Percentiles rank a stretch among this genome's conserved stretches.
Conservation (phyloP, 2,113 vertebrate species). For the Hypomesus transpacificus region DNA sequence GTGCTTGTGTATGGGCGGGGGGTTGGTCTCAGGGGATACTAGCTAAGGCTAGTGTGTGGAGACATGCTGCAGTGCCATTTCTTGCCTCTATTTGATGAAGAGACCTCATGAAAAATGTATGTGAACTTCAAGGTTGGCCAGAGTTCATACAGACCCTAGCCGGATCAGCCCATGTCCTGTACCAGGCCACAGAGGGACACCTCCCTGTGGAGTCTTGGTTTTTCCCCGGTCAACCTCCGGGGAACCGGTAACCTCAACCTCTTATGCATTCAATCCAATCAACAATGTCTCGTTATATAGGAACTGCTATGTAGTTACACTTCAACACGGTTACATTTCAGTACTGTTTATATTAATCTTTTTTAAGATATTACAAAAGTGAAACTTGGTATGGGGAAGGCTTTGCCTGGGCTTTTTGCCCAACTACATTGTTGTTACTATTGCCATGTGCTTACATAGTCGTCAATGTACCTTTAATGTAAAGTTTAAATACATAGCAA, state of each 20-base stretch:
- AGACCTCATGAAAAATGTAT: conserved; percentile 71
- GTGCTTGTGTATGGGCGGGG: conserved; percentile 22
- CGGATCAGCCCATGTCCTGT: neutral
- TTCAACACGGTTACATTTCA: neutral
- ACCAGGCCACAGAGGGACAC: neutral
- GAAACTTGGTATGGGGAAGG: too few relatives aligned
- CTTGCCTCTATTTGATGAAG: conserved; percentile 59
- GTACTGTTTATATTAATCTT: neutral
- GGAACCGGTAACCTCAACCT: too few relatives aligned
- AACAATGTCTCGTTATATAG: neutral
- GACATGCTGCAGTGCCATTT: conserved; percentile 48
- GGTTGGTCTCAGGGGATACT: conserved; percentile 52
- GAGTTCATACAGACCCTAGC: conserved; percentile 58
- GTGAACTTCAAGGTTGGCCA: conserved; percentile 63
- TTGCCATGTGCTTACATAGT: too few relatives aligned
- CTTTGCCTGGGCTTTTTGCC: too few relatives aligned
- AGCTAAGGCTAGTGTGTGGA: conserved; percentile 35
- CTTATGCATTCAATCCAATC: conserved; percentile 9
- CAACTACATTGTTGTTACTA: too few relatives aligned
- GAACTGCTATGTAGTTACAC: too few relatives aligned
- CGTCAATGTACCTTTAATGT: neutral
- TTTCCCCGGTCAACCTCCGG: conserved; percentile 11
- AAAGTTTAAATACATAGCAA: neutral
- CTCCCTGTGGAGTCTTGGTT: neutral
- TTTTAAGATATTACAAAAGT: too few relatives aligned